Evolutionary conservation across 2,888 invertebrate species (phyloP), one percentile per base, ranked within the genome.

Genomic region (Coremacera marginata): DNA sequence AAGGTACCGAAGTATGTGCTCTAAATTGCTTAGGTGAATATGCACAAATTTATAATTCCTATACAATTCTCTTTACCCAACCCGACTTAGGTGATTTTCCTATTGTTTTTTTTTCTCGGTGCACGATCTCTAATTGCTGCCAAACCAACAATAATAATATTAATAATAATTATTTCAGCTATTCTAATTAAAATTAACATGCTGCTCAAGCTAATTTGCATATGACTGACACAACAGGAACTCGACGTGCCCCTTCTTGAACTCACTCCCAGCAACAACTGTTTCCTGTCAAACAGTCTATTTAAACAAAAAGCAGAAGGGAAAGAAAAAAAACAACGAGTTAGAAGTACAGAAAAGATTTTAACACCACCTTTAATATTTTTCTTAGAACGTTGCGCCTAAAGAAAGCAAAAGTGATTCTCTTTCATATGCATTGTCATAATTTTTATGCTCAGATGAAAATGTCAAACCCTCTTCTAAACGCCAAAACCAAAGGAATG

Each of bases 171-270:
- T 27, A 70, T 67, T 67, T 27, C 31, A 9, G 76, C 27, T 55
- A 76, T 79, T 79, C 74, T 79, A 78, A 79, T 79, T 79, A 79
- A 76, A 74, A 71, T 68, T 57, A 78, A 74, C 77, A 72, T 52
- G 74, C 74, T 55, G 65, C 55, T 74, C 22, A 52, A 52, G 75
- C 79, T 76, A 79, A 79, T 79, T 79, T 79, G 71, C 79, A 79
- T 79, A 79, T 76, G 77, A 79, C 51, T 79, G 79, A 70, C 79
- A 51, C 79, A 22, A 49, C 75, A 71, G 78, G 78, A 78, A 44
- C n/a, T 44, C 22, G 60, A 16, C 62, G 25, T 11, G 8, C 27
- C 51, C 62, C 31, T 31, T 55, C 55, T 44, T n/a, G 31, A 16
- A n/a, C n/a, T 31, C 55, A 31, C 55, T 19, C 70, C 31, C 68